These are phyloP conservation scores for Sapajus apella DNA, from an alignment of 2,113 vertebrate species.

Conservation along the genomic window DNA sequence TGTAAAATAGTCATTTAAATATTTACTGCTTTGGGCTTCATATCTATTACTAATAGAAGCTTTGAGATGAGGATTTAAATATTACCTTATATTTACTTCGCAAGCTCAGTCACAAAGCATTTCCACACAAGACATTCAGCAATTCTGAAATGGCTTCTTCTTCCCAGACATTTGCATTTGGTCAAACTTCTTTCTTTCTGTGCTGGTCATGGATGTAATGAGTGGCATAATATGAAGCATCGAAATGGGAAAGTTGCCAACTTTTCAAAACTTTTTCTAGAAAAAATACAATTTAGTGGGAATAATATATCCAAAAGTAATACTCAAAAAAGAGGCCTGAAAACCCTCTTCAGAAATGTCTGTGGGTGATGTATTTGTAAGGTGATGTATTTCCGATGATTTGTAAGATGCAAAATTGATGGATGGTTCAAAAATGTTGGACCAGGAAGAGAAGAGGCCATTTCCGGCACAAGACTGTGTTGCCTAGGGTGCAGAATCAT, in stretches of 20 bases:
- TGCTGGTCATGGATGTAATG: neutral
- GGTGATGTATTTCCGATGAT: neutral
- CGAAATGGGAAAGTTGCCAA: neutral
- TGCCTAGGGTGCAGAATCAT: neutral
- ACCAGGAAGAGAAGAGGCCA: neutral
- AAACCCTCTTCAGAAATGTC: neutral
- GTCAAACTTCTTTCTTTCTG: neutral
- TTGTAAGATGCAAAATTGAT: neutral
- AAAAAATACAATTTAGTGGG: neutral
- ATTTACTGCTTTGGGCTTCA: constrained; percentile 71
- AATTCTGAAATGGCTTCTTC: constrained; percentile 12
- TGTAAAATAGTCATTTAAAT: constrained; percentile 74
- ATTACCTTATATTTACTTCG: constrained; percentile 56
- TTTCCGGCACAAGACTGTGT: neutral
- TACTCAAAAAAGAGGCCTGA: neutral
- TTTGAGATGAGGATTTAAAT: constrained; percentile 61
- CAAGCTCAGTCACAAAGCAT: constrained; percentile 32
- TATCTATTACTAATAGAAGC: constrained; percentile 69
- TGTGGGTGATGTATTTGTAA: neutral
- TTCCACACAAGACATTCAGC: neutral
- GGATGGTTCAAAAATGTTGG: neutral
- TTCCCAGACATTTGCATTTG: neutral
- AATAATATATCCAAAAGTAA: neutral
- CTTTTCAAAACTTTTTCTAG: neutral
- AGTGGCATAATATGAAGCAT: neutral